Percentiles rank a stretch among this genome's conserved stretches.
These are phyloP conservation scores for Brachystomella parvula DNA, from an alignment of 1,140 invertebrate species.

Conservation along the genomic window DNA sequence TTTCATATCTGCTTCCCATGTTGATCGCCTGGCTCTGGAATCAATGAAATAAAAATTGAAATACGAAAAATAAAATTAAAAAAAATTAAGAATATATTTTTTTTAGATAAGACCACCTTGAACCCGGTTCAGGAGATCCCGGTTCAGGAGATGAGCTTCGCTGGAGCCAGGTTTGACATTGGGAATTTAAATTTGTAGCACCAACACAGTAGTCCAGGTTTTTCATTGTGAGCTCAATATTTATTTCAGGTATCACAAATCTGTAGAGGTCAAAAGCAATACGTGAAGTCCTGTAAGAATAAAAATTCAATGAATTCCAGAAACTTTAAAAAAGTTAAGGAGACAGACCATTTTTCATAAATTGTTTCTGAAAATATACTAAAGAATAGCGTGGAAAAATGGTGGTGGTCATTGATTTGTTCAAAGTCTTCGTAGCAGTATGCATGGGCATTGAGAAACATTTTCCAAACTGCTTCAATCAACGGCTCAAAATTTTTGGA, in stretches of 20 bases:
- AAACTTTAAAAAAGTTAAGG: not conserved
- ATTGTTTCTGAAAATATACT: conserved; percentile 26
- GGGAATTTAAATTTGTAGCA: conserved; percentile 10
- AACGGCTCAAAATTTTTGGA: conserved; percentile 18
- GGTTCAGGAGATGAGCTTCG: not conserved
- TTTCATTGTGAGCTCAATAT: conserved; percentile 19
- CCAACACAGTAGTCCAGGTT: conserved; percentile 33
- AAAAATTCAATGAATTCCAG: conserved; percentile 12
- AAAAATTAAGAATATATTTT: conserved; percentile 3
- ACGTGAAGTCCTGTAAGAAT: conserved; percentile 23
- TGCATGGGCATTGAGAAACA: conserved; percentile 29
- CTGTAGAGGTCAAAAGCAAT: conserved; percentile 16
- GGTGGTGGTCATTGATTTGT: conserved; percentile 26
- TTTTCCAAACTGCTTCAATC: conserved; percentile 31
- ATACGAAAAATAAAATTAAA: not conserved
- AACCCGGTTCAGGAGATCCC: not conserved
- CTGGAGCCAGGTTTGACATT: conserved; percentile 23
- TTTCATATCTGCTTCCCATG: conserved; percentile 11
- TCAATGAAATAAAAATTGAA: not conserved
- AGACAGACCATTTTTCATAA: conserved; percentile 30
- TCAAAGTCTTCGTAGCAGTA: conserved; percentile 28
- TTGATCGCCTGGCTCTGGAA: not conserved
- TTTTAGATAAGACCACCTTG: not conserved
- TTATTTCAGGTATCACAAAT: conserved; percentile 18
- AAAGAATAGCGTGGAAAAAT: conserved; percentile 23